phyloP scores from a whole-genome alignment of 1,140 invertebrate genomes.

The Meloidogyne floridensis region DNA sequence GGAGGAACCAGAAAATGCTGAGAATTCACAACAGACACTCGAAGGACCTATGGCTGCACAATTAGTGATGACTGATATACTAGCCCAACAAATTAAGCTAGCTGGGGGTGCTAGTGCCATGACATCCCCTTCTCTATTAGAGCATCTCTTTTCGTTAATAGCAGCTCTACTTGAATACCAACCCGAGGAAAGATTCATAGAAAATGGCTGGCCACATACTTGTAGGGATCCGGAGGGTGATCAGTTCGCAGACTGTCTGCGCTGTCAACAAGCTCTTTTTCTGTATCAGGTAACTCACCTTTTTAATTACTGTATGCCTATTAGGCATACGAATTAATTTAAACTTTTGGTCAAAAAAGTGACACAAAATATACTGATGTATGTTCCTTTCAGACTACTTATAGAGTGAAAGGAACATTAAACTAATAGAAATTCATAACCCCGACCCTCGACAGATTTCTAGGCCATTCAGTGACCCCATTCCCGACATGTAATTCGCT shows the following conservation, averaged over 20 bases:
- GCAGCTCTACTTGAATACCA: slow-evolving; percentile 72
- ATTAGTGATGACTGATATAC: slow-evolving; percentile 91
- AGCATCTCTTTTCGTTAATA: slow-evolving; percentile 50
- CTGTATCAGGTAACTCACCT: slow-evolving; percentile 79
- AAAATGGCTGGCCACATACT: slow-evolving; percentile 76
- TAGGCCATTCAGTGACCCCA: no score
- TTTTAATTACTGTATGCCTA: no score
- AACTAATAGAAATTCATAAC: no score
- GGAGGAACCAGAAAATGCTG: neutral
- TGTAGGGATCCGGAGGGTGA: slow-evolving; percentile 70
- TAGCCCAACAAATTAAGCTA: slow-evolving; percentile 91
- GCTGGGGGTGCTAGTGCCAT: slow-evolving; percentile 83
- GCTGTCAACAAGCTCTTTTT: slow-evolving; percentile 86
- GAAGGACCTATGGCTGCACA: slow-evolving; percentile 75
- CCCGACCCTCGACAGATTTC: no score
- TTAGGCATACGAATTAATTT: no score
- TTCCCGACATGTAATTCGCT: no score
- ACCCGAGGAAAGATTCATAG: slow-evolving; percentile 76
- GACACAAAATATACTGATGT: no score
- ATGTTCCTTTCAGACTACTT: no score
- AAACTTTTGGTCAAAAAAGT: no score
- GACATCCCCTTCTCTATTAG: slow-evolving; percentile 65
- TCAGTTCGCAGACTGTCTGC: slow-evolving; percentile 76
- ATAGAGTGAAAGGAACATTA: no score
- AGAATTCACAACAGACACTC: slow-evolving; percentile 10